These are phyloP conservation scores for Ichneumoninae sp. DNA, from an alignment of 2,888 invertebrate species.

Conservation along the genomic window DNA sequence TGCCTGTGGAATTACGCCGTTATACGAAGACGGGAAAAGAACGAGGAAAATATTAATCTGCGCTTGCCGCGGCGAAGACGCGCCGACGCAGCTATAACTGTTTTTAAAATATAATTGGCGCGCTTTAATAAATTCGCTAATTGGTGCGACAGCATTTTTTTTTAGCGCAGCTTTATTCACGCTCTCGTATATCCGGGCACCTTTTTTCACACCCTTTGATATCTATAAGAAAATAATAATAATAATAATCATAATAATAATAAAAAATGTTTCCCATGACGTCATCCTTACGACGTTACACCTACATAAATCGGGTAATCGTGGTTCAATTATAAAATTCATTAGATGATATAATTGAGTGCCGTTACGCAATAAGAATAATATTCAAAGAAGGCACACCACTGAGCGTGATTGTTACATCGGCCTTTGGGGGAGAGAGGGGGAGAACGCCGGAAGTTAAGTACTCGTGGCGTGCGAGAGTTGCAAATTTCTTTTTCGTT, in stretches of 20 bases:
- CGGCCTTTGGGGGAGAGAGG: constrained; percentile 59
- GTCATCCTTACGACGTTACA: constrained; percentile 40
- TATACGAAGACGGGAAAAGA: not conserved
- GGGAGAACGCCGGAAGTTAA: constrained; percentile 53
- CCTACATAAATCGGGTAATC: constrained; percentile 57
- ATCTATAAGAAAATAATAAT: constrained; percentile 12
- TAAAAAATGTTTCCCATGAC: constrained; percentile 34
- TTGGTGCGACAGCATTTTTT: constrained; percentile 8
- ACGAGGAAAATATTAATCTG: not conserved
- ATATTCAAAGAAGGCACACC: constrained; percentile 60
- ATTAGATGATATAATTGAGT: constrained; percentile 58
- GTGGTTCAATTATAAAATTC: constrained; percentile 45
- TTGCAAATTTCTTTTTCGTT: constrained; percentile 65
- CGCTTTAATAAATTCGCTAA: constrained; percentile 31
- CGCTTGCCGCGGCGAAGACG: not conserved
- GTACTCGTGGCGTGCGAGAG: constrained; percentile 57
- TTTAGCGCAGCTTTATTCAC: not conserved
- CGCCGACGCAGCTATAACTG: constrained; percentile 44
- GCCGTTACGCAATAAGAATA: constrained; percentile 66
- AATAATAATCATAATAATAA: not conserved
- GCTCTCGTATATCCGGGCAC: not conserved
- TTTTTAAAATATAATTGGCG: constrained; percentile 32
- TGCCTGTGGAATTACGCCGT: not conserved
- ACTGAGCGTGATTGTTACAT: constrained; percentile 70
- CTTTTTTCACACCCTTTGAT: constrained; percentile 36